phyloP scores from a whole-genome alignment of 2,113 vertebrate genomes.

The Campylorhamphus procurvoides region DNA sequence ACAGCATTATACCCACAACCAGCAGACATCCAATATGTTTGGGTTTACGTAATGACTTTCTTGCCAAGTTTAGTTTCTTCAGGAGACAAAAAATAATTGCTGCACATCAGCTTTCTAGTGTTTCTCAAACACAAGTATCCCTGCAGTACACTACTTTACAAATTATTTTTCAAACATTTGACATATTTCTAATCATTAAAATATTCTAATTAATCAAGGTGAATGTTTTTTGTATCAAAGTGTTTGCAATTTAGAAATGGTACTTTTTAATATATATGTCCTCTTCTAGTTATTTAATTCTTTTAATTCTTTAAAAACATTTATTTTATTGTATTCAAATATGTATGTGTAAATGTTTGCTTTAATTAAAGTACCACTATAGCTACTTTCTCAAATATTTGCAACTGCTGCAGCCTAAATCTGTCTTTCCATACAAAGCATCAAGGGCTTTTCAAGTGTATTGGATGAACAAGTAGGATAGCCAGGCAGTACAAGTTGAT shows the following conservation, averaged over 20 bases:
- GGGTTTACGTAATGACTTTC: constrained; percentile 24
- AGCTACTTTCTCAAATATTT: not conserved
- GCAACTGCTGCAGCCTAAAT: not conserved
- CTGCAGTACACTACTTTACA: not conserved
- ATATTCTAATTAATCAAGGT: not conserved
- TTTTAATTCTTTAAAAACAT: not conserved
- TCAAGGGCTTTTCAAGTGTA: not conserved
- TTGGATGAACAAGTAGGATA: not conserved
- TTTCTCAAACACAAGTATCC: constrained; percentile 16
- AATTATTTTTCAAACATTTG: constrained; percentile 28
- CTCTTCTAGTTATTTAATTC: not conserved
- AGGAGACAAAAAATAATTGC: constrained; percentile 46
- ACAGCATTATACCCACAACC: not conserved
- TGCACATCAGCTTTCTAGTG: constrained; percentile 13
- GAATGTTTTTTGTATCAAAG: not conserved
- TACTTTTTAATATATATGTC: not conserved
- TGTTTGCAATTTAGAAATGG: not conserved
- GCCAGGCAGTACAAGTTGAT: not conserved
- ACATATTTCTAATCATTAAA: constrained; percentile 5
- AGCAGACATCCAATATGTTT: not conserved
- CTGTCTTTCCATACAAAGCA: not conserved
- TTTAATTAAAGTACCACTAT: not conserved
- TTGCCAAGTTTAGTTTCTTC: constrained; percentile 1
- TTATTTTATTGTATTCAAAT: not conserved
- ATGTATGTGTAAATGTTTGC: not conserved